Conservation (phyloP, 2,888 invertebrate genomes). For the Drosophila nr. perissopoda region DNA sequence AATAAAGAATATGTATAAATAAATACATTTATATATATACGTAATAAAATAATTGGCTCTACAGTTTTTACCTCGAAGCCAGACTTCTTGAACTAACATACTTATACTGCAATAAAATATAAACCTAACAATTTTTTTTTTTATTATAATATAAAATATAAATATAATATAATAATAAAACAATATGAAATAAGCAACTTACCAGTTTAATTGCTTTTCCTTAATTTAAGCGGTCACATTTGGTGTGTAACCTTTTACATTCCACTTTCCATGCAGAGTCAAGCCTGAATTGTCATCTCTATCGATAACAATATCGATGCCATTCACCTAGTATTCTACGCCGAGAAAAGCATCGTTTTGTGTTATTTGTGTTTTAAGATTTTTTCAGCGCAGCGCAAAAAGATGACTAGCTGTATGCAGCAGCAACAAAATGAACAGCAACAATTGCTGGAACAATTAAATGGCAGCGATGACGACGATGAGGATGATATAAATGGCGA, state of each 20-base stretch:
- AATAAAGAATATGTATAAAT: no score
- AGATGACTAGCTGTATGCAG: constrained; percentile 78
- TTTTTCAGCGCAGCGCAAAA: constrained; percentile 36
- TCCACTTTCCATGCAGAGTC: not conserved
- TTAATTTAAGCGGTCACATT: not conserved
- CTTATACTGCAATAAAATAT: no score
- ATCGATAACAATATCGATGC: constrained; percentile 24
- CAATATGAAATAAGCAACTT: not conserved
- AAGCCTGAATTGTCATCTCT: constrained; percentile 4
- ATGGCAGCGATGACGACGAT: constrained; percentile 64
- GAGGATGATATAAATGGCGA: constrained; percentile 52
- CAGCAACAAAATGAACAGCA: constrained; percentile 75
- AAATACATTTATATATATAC: no score
- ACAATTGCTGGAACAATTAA: constrained; percentile 60
- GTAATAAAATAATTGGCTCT: no score
- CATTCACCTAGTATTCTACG: constrained; percentile 13
- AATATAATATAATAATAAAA: no score
- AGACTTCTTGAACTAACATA: no score
- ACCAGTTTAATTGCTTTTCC: no score
- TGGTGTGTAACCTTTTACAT: constrained; percentile 14
- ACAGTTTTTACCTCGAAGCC: no score
- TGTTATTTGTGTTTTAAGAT: constrained; percentile 34
- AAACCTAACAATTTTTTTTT: not conserved
- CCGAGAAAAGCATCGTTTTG: constrained; percentile 31
- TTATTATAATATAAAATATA: not conserved